A percentile compares a stretch with the other conserved stretches of the same genome.
Evolutionary conservation across 2,888 invertebrate genomes (phyloP).

Genomic region (Ophion obscuratus): DNA sequence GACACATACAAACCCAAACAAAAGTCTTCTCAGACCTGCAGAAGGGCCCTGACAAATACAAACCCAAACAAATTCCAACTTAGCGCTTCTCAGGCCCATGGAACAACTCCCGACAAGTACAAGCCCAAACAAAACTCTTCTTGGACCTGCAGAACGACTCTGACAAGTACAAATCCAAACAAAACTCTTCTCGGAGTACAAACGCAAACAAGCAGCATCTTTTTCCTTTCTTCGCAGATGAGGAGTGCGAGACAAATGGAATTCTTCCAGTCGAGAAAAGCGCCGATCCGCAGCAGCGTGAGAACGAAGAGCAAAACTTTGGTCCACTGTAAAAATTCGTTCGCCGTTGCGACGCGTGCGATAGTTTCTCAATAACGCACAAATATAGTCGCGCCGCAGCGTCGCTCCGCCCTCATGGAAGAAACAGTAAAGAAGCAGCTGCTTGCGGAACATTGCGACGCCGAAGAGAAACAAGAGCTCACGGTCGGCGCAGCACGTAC

Average conservation of each 20-base stretch:
- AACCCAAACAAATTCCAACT: too few species aligned
- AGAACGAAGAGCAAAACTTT: slow-evolving; percentile 70
- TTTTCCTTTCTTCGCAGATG: slow-evolving; percentile 76
- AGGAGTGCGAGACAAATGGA: slow-evolving; percentile 73
- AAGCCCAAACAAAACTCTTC: too few species aligned
- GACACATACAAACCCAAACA: too few species aligned
- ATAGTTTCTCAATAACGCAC: slow-evolving; percentile 49
- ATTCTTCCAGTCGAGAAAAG: slow-evolving; percentile 73
- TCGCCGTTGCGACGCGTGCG: background rate
- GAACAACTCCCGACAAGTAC: too few species aligned
- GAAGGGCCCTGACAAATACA: too few species aligned
- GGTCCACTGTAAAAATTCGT: slow-evolving; percentile 28
- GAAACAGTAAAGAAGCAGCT: slow-evolving; percentile 71
- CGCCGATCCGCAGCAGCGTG: slow-evolving; percentile 70
- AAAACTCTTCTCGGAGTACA: background rate
- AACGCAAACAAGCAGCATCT: background rate
- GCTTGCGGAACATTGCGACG: slow-evolving; percentile 64
- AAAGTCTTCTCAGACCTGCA: too few species aligned
- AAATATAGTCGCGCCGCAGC: background rate
- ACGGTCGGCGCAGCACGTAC: slow-evolving; percentile 79
- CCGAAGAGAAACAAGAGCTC: slow-evolving; percentile 79
- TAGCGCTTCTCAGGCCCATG: too few species aligned
- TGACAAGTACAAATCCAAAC: background rate
- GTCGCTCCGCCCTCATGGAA: slow-evolving; percentile 21
- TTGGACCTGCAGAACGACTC: too few species aligned